A percentile compares a stretch with the other conserved stretches of the same genome.
phyloP scores from a whole-genome alignment of 1,140 invertebrate genomes.

The Saccostrea glomerata region DNA sequence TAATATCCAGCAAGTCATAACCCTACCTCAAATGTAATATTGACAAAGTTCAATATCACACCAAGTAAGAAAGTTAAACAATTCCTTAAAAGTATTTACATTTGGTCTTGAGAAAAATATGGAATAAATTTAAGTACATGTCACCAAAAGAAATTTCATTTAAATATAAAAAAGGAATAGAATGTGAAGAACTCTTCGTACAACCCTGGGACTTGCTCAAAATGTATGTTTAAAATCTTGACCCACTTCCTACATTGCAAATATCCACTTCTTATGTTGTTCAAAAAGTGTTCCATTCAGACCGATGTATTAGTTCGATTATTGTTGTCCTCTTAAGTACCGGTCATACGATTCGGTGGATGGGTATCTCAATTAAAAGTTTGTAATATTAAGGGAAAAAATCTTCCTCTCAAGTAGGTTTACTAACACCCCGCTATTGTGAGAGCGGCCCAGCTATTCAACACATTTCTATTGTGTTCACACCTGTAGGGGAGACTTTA shows the following conservation, averaged over 20 bases:
- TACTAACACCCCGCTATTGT: conserved; percentile 25
- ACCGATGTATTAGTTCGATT: conserved; percentile 1
- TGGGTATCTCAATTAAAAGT: conserved; percentile 27
- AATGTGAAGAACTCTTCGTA: not conserved
- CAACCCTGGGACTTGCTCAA: not conserved
- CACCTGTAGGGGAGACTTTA: conserved; percentile 16
- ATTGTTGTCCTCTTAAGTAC: conserved; percentile 16
- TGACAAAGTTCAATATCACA: too few species aligned
- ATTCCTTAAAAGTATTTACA: too few species aligned
- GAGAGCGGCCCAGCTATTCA: conserved; percentile 4
- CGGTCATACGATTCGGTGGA: conserved; percentile 11
- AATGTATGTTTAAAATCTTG: not conserved
- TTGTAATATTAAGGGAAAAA: conserved; percentile 26
- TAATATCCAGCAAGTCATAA: too few species aligned
- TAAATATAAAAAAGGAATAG: not conserved
- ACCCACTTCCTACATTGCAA: conserved; percentile 7
- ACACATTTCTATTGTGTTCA: not conserved
- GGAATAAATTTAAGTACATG: not conserved
- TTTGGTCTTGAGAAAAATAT: not conserved
- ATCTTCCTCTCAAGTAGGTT: conserved; percentile 10
- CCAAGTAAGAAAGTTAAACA: too few species aligned
- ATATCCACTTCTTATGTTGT: not conserved
- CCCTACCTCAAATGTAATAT: too few species aligned
- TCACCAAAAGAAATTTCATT: too few species aligned
- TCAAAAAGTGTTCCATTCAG: not conserved